Evolutionary conservation across 2,888 invertebrate species (phyloP).

Genomic region (Automeris io): DNA sequence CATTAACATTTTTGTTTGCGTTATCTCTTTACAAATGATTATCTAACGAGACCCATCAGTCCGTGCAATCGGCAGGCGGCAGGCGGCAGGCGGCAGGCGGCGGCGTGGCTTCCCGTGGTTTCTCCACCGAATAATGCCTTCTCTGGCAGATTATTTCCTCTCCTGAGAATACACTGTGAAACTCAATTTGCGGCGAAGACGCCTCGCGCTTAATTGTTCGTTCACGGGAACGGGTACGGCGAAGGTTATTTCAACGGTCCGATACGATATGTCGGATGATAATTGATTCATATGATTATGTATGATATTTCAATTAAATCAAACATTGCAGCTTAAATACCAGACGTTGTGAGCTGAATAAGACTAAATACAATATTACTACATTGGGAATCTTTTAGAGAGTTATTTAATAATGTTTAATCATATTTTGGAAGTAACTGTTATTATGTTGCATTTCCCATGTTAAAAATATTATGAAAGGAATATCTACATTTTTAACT

Average conservation of each 20-base stretch:
- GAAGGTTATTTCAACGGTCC: background rate
- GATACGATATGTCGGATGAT: conserved; percentile 2
- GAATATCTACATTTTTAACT: no score
- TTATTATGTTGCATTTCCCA: no score
- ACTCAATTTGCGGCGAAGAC: background rate
- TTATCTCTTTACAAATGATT: conserved; percentile 21
- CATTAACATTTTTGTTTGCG: conserved; percentile 35
- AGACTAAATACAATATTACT: no score
- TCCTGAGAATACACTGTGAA: background rate
- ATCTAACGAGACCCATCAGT: conserved; percentile 6
- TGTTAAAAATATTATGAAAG: no score
- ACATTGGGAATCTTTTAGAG: no score
- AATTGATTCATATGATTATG: no score
- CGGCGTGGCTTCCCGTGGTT: conserved; percentile 13
- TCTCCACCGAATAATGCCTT: conserved; percentile 8
- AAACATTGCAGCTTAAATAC: no score
- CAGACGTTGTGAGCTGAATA: no score
- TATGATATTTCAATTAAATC: no score
- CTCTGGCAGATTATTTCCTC: background rate
- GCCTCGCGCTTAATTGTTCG: conserved; percentile 4
- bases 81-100: background rate
- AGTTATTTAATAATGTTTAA: no score
- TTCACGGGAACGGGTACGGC: background rate
- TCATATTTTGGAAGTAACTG: no score
- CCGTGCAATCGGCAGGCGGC: background rate